These are phyloP conservation scores for Tyrophagus putrescentiae DNA, from an alignment of 1,140 invertebrate species.

Conservation along the genomic window DNA sequence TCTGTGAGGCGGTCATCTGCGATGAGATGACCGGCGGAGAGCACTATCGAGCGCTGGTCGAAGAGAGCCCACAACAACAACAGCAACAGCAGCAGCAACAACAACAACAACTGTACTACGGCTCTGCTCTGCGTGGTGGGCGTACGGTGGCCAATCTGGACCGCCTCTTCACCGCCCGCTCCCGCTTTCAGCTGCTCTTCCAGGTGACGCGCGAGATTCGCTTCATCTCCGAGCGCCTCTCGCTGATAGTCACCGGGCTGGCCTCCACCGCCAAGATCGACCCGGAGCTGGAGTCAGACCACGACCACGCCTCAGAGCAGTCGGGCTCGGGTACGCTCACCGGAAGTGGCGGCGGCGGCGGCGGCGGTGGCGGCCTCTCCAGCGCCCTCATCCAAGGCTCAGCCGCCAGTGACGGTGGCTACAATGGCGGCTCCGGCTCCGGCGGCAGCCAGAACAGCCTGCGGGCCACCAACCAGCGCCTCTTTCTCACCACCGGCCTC, in stretches of 20 bases:
- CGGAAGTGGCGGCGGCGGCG: too few relatives aligned
- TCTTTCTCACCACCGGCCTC: neutral
- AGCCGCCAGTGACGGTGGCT: neutral
- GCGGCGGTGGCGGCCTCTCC: neutral
- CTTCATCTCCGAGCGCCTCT: conserved; percentile 7
- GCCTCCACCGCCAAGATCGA: neutral
- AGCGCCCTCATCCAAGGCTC: neutral
- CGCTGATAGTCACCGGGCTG: neutral
- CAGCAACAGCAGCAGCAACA: neutral
- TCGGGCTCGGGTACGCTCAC: neutral
- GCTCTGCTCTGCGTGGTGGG: too few relatives aligned
- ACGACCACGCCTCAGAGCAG: neutral
- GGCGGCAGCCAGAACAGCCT: neutral
- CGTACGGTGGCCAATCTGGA: neutral
- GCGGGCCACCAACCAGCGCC: neutral
- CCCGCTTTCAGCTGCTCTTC: neutral
- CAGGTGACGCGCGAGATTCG: neutral
- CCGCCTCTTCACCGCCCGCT: neutral
- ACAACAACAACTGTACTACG: neutral
- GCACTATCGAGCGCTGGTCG: neutral
- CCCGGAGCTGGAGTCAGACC: neutral
- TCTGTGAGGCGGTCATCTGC: conserved; percentile 54
- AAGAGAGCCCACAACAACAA: neutral
- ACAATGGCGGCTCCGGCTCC: neutral
- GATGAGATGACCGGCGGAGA: conserved; percentile 35